These are phyloP conservation scores for Ceyx cyanopectus DNA, from an alignment of 2,113 vertebrate genomes.

Conservation along the genomic window DNA sequence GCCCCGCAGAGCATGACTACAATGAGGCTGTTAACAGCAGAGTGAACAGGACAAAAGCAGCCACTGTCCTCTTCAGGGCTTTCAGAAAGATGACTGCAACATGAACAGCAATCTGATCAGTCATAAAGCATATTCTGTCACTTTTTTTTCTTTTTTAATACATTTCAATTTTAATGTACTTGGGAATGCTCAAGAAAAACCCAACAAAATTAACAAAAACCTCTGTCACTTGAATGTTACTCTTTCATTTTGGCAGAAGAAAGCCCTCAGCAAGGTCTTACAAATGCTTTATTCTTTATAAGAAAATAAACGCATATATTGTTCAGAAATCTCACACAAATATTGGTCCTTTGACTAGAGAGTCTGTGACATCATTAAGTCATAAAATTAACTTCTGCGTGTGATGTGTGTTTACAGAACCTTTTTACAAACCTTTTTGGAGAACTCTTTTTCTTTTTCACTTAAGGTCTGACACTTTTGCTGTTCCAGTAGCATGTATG, in stretches of 20 bases:
- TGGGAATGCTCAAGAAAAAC: background rate
- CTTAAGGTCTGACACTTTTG: constrained; percentile 80
- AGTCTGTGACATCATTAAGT: background rate
- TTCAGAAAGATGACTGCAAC: background rate
- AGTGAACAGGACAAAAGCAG: background rate
- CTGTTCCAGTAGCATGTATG: constrained; percentile 79
- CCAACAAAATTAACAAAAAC: background rate
- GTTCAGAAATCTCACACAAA: background rate
- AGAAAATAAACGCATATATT: background rate
- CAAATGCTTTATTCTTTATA: background rate
- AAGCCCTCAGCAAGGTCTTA: background rate
- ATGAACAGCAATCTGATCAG: background rate
- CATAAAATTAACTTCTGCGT: background rate
- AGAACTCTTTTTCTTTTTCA: constrained; percentile 90
- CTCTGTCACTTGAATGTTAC: background rate
- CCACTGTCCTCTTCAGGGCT: background rate
- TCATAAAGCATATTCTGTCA: background rate
- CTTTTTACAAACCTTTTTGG: constrained; percentile 83
- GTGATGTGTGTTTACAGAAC: background rate
- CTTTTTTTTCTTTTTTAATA: background rate
- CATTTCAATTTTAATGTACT: background rate
- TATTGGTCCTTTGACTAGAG: background rate
- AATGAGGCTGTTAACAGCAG: background rate
- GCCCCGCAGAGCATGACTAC: background rate
- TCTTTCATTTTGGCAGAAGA: background rate